These are phyloP conservation scores for Sebastes kiyomatsui DNA, from an alignment of 2,797 vertebrate species.

Conservation along the genomic window DNA sequence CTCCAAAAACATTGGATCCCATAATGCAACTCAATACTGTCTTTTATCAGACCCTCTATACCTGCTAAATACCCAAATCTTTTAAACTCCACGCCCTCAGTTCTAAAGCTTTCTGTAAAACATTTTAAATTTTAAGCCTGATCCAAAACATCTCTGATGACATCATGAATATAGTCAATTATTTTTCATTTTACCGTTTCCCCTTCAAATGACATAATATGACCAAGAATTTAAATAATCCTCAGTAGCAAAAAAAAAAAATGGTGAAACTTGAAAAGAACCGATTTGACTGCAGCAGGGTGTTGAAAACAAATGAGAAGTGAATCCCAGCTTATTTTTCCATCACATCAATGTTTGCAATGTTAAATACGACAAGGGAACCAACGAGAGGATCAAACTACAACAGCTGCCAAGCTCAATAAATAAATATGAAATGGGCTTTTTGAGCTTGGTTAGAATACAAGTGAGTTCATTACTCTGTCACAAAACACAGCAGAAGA, in stretches of 20 bases:
- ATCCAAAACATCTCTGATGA: not conserved
- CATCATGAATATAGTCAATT: not conserved
- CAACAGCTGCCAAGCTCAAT: slow-evolving; percentile 19
- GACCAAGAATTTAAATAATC: not conserved
- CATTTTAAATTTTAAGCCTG: not conserved
- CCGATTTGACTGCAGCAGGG: not conserved
- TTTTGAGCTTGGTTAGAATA: slow-evolving; percentile 10
- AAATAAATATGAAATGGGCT: slow-evolving; percentile 19
- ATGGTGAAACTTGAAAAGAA: not conserved
- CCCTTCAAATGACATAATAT: not conserved
- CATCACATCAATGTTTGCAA: not conserved
- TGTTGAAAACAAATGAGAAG: not conserved
- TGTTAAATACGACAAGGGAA: slow-evolving; percentile 6
- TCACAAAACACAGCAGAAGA: slow-evolving; percentile 23
- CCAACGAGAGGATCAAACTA: not conserved
- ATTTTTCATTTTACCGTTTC: not conserved
- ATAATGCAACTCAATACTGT: no score
- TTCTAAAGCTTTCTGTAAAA: not conserved
- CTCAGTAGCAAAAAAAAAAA: not conserved
- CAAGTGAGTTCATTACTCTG: slow-evolving; percentile 46
- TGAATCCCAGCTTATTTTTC: not conserved
- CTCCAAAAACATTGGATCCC: no score
- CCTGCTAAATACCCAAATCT: no score
- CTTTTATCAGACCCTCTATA: no score
- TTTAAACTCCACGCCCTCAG: no score